Evolutionary conservation across 1,140 invertebrate genomes (phyloP).

Genomic region (Bombus haemorrhoidalis): DNA sequence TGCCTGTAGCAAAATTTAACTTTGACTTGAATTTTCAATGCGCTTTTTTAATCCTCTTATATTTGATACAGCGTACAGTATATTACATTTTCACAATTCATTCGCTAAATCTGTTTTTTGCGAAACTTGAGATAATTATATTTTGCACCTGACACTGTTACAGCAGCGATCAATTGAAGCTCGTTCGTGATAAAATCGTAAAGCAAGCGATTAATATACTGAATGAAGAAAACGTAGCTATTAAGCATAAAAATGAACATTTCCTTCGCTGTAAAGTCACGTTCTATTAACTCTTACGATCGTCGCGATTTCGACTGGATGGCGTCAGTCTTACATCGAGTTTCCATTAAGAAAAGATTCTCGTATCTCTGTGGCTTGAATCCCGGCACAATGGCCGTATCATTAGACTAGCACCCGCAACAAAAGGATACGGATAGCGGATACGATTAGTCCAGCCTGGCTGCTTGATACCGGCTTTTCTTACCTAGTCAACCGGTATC

Average conservation of each 20-base stretch:
- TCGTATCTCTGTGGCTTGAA: constrained; percentile 36
- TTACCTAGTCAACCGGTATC: constrained; percentile 60
- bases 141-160: too few species aligned
- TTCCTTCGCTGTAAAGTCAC: not conserved
- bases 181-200: too few species aligned
- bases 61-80: too few species aligned
- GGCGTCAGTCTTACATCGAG: constrained; percentile 48
- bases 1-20: not conserved
- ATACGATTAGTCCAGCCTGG: constrained; percentile 57
- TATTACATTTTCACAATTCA: not conserved
- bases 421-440: constrained; percentile 57
- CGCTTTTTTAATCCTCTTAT: not conserved
- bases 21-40: not conserved
- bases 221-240: not conserved
- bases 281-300: constrained; percentile 24
- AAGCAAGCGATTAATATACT: not conserved
- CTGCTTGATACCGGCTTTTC: constrained; percentile 57
- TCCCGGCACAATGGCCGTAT: constrained; percentile 51
- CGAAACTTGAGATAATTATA: too few species aligned
- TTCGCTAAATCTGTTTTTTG: not conserved
- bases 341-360: constrained; percentile 64
- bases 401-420: constrained; percentile 59
- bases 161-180: too few species aligned
- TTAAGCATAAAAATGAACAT: not conserved
- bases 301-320: not conserved